Evolutionary conservation across 2,797 vertebrate genomes (phyloP).

Genomic region (Balearica regulorum): DNA sequence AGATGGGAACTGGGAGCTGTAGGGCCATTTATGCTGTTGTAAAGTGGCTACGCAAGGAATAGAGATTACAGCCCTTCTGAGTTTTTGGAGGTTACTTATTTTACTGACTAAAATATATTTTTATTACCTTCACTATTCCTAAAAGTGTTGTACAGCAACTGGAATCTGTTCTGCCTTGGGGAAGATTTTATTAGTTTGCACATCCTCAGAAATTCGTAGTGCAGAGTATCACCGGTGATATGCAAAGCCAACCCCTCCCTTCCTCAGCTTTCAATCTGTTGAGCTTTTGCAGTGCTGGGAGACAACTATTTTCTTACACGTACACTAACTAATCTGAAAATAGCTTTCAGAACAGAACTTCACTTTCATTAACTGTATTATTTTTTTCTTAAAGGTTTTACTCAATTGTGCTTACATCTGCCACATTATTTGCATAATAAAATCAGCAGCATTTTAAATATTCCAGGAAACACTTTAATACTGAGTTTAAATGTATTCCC

Average conservation of each 20-base stretch:
- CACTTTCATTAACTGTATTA: neutral
- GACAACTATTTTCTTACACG: neutral
- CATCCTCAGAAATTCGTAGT: neutral
- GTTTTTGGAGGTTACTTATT: neutral
- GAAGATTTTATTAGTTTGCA: neutral
- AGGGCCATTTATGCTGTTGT: neutral
- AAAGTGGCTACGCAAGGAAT: neutral
- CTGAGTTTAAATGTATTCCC: neutral
- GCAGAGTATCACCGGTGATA: neutral
- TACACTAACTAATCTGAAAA: neutral
- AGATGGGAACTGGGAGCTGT: neutral
- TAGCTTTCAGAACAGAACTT: neutral
- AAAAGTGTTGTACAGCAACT: neutral
- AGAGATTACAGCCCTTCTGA: neutral
- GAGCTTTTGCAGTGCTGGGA: neutral
- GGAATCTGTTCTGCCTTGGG: neutral
- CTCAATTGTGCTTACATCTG: neutral
- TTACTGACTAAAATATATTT: neutral
- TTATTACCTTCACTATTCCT: neutral
- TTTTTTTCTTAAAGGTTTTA: neutral
- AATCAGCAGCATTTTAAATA: neutral
- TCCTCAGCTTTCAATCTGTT: neutral
- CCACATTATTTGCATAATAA: neutral
- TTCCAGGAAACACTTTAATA: neutral
- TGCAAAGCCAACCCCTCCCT: neutral